Percentiles rank a stretch among this genome's conserved stretches.
phyloP scores from a whole-genome alignment of 1,140 invertebrate species.

The Platyura marginata region DNA sequence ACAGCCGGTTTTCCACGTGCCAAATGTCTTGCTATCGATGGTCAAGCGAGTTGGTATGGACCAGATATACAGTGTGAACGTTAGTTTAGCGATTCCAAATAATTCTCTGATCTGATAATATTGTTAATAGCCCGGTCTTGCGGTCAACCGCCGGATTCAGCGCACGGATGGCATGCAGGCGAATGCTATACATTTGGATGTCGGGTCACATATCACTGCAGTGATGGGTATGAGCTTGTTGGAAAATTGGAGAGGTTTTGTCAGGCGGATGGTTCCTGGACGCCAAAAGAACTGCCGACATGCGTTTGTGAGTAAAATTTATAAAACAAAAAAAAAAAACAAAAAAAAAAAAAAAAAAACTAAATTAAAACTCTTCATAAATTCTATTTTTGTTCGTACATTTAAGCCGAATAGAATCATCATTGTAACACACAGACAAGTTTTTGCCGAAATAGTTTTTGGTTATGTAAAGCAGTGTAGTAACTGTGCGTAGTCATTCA shows the following conservation, averaged over 20 bases:
- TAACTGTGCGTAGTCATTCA: no score
- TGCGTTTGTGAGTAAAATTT: conserved; percentile 55
- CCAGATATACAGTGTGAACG: conserved; percentile 90
- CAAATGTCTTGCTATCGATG: conserved; percentile 80
- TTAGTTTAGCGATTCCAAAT: conserved; percentile 28
- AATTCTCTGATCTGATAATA: not conserved
- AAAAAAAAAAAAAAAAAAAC: not conserved
- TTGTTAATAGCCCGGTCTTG: conserved; percentile 52
- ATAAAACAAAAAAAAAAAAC: not conserved
- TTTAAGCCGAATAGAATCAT: no score
- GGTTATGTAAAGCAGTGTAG: no score
- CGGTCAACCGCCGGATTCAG: conserved; percentile 67
- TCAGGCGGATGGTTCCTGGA: conserved; percentile 74
- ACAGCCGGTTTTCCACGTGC: conserved; percentile 67
- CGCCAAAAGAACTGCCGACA: conserved; percentile 69
- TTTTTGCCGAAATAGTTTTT: no score
- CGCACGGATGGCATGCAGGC: conserved; percentile 80
- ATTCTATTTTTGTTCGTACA: no score
- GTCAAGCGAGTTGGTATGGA: conserved; percentile 74
- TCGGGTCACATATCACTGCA: conserved; percentile 79
- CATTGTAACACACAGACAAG: not conserved
- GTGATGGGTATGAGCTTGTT: conserved; percentile 78
- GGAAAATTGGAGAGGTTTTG: conserved; percentile 68
- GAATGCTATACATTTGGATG: conserved; percentile 85
- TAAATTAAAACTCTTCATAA: not conserved